phyloP scores from a whole-genome alignment of 2,797 vertebrate genomes.

The Caiman crocodilus region DNA sequence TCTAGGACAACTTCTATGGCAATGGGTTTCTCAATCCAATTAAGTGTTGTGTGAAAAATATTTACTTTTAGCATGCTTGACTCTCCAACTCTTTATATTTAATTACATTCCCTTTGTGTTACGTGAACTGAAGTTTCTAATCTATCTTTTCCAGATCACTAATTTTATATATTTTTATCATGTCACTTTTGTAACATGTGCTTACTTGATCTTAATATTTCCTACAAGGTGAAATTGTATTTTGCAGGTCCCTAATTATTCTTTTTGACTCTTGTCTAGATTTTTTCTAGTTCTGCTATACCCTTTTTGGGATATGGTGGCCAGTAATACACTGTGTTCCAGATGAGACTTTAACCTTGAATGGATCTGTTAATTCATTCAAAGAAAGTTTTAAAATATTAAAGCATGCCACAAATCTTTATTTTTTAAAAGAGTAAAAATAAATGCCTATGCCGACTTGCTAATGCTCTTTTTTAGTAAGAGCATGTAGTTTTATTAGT shows the following conservation, averaged over 20 bases:
- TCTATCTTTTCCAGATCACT: not conserved
- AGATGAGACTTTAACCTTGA: not conserved
- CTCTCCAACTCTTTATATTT: not conserved
- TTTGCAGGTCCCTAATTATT: not conserved
- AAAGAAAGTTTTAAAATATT: not conserved
- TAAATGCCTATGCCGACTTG: not conserved
- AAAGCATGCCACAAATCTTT: not conserved
- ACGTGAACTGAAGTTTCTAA: not conserved
- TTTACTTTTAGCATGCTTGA: not conserved
- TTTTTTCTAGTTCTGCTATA: not conserved
- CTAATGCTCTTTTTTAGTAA: not conserved
- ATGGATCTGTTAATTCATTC: not conserved
- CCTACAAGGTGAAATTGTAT: no score
- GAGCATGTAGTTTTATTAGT: not conserved
- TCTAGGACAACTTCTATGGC: no score
- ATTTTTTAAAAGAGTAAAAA: not conserved
- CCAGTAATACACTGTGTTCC: not conserved
- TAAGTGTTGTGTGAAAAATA: no score
- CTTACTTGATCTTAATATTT: no score
- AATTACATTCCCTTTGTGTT: not conserved
- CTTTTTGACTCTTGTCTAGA: not conserved
- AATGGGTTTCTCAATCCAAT: no score
- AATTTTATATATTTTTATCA: not conserved
- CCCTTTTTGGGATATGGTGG: not conserved
- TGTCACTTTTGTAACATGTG: not conserved